Evolutionary conservation across 1,140 invertebrate genomes (phyloP).

Genomic region (Harpegnathos saltator): DNA sequence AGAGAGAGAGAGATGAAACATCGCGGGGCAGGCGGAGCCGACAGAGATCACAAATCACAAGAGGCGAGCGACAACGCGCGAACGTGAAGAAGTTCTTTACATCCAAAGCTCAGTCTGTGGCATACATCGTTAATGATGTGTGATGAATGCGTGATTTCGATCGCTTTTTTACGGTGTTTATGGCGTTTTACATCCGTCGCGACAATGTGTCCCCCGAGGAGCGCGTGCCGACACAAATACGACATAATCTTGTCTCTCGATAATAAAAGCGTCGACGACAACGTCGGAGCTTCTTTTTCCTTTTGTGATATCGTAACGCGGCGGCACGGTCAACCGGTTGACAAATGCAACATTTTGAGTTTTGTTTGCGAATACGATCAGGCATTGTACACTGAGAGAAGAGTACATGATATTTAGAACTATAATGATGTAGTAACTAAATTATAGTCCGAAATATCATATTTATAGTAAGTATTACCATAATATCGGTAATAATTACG

Average conservation of each 20-base stretch:
- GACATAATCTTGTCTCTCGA: not conserved
- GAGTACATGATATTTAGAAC: too few species aligned
- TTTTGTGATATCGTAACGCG: too few species aligned
- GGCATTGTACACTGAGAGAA: too few species aligned
- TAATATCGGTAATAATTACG: too few species aligned
- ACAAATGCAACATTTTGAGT: too few species aligned
- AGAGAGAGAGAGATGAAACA: too few species aligned
- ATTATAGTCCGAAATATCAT: too few species aligned
- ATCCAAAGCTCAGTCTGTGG: slow-evolving; percentile 17
- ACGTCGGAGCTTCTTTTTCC: not conserved
- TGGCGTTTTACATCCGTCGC: not conserved
- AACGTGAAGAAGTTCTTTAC: slow-evolving; percentile 66
- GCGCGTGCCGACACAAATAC: not conserved
- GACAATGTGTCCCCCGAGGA: not conserved
- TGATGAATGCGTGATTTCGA: slow-evolving; percentile 1
- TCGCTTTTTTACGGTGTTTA: slow-evolving; percentile 38
- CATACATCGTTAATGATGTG: slow-evolving; percentile 53
- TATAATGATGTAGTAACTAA: too few species aligned
- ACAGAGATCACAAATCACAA: not conserved
- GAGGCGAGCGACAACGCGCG: slow-evolving; percentile 45
- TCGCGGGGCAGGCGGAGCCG: not conserved
- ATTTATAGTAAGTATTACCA: too few species aligned
- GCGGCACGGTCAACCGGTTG: too few species aligned
- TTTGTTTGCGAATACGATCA: too few species aligned
- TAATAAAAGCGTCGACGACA: not conserved